phyloP scores from a whole-genome alignment of 2,888 invertebrate species.

The Cosmia pyralina region DNA sequence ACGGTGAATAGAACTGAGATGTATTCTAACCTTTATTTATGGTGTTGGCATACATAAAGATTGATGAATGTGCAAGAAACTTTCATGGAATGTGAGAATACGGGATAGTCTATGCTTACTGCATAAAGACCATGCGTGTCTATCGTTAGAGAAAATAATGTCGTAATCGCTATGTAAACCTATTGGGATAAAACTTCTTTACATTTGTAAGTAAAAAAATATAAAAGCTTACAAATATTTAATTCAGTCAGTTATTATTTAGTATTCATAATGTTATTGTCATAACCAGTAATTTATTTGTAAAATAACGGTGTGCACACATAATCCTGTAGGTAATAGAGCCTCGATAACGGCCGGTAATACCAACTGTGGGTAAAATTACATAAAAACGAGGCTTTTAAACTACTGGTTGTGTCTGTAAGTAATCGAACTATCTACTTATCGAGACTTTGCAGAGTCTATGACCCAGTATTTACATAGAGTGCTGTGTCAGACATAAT shows the following conservation, averaged over 20 bases:
- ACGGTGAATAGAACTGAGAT: conserved; percentile 63
- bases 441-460: conserved; percentile 16
- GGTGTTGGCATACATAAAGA: conserved; percentile 56
- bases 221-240: background rate
- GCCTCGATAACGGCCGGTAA: conserved; percentile 33
- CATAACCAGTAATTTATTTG: conserved; percentile 40
- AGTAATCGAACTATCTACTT: conserved; percentile 38
- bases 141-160: conserved; percentile 26
- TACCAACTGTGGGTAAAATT: conserved; percentile 56
- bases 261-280: conserved; percentile 13
- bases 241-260: conserved; percentile 11
- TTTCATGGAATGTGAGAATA: conserved; percentile 52
- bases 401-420: conserved; percentile 50
- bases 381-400: conserved; percentile 43
- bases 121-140: conserved; percentile 14
- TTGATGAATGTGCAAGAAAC: conserved; percentile 60
- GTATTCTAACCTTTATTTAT: conserved; percentile 60
- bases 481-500: conserved; percentile 55
- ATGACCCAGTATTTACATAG: conserved; percentile 42
- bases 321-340: conserved; percentile 36
- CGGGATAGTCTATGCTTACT: conserved; percentile 32
- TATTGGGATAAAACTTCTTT: background rate
- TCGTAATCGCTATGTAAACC: conserved; percentile 23
- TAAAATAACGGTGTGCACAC: conserved; percentile 33
- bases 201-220: conserved; percentile 8